phyloP scores from a whole-genome alignment of 2,113 vertebrate species.

The Ophthalmotilapia sp. region DNA sequence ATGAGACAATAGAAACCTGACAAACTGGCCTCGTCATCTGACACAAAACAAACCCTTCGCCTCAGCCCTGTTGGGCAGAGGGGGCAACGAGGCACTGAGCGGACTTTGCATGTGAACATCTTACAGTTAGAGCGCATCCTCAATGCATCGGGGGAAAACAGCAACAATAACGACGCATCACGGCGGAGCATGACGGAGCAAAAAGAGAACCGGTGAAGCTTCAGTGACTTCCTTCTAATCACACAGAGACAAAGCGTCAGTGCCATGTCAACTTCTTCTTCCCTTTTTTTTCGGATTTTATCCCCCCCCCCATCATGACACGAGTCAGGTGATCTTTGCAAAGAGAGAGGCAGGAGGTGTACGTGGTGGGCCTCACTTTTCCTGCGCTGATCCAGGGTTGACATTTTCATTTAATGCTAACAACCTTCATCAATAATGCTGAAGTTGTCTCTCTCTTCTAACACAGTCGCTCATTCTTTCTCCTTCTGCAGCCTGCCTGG shows the following conservation, averaged over 20 bases:
- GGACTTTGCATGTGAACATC: background rate
- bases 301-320: background rate
- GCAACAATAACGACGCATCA: background rate
- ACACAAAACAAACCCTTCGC: background rate
- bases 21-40: background rate
- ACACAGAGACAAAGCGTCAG: background rate
- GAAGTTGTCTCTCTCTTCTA: slow-evolving; percentile 50
- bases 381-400: slow-evolving; percentile 4
- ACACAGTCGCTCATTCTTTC: slow-evolving; percentile 64
- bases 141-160: background rate
- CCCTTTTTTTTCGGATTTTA: background rate
- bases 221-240: background rate
- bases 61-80: background rate
- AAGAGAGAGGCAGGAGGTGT: background rate
- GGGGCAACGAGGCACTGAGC: background rate
- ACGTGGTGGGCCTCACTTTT: background rate
- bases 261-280: background rate
- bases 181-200: slow-evolving; percentile 10
- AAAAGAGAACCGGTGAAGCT: slow-evolving; percentile 1
- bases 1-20: background rate
- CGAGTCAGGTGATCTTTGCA: background rate
- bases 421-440: slow-evolving; percentile 62
- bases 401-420: slow-evolving; percentile 51
- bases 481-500: slow-evolving; percentile 64
- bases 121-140: background rate